phyloP scores from a whole-genome alignment of 1,140 invertebrate species.

The Prorops nasuta region DNA sequence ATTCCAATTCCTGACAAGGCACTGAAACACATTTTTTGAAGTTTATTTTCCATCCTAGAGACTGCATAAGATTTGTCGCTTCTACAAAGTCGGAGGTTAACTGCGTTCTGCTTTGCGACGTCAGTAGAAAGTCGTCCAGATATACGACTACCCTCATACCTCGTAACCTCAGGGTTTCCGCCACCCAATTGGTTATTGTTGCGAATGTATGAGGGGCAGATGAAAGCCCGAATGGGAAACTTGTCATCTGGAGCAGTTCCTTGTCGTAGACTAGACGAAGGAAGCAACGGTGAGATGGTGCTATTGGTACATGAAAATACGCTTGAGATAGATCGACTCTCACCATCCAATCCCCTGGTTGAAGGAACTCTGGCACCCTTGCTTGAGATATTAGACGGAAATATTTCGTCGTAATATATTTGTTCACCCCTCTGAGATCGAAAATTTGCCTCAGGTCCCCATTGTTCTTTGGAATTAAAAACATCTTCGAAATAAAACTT shows the following conservation, averaged over 20 bases:
- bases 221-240: slow-evolving; percentile 33
- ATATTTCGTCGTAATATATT: slow-evolving; percentile 19
- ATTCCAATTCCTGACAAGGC: slow-evolving; percentile 18
- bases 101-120: slow-evolving; percentile 26
- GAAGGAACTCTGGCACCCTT: slow-evolving; percentile 29
- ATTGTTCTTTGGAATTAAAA: slow-evolving; percentile 25
- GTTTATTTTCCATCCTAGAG: slow-evolving; percentile 26
- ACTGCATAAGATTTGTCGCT: slow-evolving; percentile 27
- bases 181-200: slow-evolving; percentile 39
- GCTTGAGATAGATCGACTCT: slow-evolving; percentile 37
- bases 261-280: slow-evolving; percentile 30
- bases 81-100: slow-evolving; percentile 15
- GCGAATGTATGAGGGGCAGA: slow-evolving; percentile 39
- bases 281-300: slow-evolving; percentile 26
- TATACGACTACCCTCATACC: slow-evolving; percentile 27
- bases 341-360: slow-evolving; percentile 34
- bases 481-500: slow-evolving; percentile 38
- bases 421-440: slow-evolving; percentile 32
- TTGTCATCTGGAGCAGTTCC: slow-evolving; percentile 24
- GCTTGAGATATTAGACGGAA: slow-evolving; percentile 33
- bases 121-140: slow-evolving; percentile 33
- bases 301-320: slow-evolving; percentile 38
- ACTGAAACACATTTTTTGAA: slow-evolving; percentile 15
- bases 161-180: slow-evolving; percentile 25
- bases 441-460: slow-evolving; percentile 27